A percentile compares a stretch with the other conserved stretches of the same genome.
phyloP scores from a whole-genome alignment of 2,797 vertebrate genomes.

The Muscicapa striata region DNA sequence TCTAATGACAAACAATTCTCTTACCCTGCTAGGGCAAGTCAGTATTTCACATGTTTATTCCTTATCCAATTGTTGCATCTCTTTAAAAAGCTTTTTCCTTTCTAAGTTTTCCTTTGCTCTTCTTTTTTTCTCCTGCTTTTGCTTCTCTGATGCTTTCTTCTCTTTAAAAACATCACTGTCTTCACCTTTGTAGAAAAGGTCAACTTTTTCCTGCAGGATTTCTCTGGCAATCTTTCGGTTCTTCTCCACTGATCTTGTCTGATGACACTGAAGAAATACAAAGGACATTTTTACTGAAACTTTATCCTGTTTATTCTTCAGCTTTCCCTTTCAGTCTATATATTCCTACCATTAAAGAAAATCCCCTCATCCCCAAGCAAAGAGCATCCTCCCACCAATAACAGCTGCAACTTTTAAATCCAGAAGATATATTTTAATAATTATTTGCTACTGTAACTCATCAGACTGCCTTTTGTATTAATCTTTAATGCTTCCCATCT shows the following conservation, averaged over 20 bases:
- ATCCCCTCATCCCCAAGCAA: neutral
- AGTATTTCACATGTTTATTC: neutral
- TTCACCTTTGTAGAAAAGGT: constrained; percentile 87
- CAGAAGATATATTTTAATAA: neutral
- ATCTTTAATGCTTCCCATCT: neutral
- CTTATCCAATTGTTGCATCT: constrained; percentile 64
- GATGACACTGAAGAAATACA: constrained; percentile 86
- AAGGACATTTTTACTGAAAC: neutral
- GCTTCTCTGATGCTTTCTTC: constrained; percentile 79
- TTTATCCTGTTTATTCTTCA: neutral
- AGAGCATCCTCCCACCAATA: neutral
- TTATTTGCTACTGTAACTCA: neutral
- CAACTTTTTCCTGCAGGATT: constrained; percentile 89
- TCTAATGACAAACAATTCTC: neutral
- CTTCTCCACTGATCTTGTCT: constrained; percentile 89
- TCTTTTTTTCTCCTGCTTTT: constrained; percentile 87
- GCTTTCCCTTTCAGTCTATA: neutral
- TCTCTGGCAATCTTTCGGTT: constrained; percentile 90
- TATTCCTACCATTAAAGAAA: neutral
- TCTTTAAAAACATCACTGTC: constrained; percentile 81
- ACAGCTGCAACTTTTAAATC: neutral
- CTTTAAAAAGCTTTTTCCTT: constrained; percentile 87
- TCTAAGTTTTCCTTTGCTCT: constrained; percentile 86
- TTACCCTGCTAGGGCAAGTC: neutral
- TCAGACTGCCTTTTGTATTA: neutral